Conservation (phyloP, 2,113 vertebrate species). For the Epinephelus cyanopodus region DNA sequence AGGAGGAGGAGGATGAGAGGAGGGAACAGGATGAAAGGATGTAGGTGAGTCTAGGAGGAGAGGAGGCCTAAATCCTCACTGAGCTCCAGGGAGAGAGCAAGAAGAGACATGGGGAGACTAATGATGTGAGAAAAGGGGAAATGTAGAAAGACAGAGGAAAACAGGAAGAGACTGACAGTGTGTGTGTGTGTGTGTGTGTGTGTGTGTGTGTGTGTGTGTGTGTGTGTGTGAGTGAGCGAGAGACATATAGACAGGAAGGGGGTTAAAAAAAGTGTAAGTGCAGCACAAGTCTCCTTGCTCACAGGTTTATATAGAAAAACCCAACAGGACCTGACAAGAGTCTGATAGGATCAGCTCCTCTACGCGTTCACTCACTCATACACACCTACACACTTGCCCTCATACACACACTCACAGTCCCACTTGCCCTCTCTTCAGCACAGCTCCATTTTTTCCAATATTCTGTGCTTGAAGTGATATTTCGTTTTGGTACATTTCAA, state of each 20-base stretch:
- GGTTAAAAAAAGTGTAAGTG: slow-evolving; percentile 42
- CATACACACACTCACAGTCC: slow-evolving; percentile 56
- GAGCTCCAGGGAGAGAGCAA: slow-evolving; percentile 62
- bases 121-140: slow-evolving; percentile 67
- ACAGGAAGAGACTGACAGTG: slow-evolving; percentile 36
- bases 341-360: slow-evolving; percentile 68
- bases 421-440: slow-evolving; percentile 63
- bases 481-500: slow-evolving; percentile 59
- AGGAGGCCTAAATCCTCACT: slow-evolving; percentile 72
- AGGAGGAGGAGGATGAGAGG: slow-evolving; percentile 30
- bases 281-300: slow-evolving; percentile 47
- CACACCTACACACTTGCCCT: slow-evolving; percentile 59
- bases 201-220: not conserved
- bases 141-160: slow-evolving; percentile 44
- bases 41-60: slow-evolving; percentile 73
- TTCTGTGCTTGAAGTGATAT: slow-evolving; percentile 59
- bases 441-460: slow-evolving; percentile 58
- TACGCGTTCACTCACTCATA: slow-evolving; percentile 56
- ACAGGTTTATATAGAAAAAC: slow-evolving; percentile 48
- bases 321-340: slow-evolving; percentile 64
- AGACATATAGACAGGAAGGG: slow-evolving; percentile 25
- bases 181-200: slow-evolving; percentile 22
- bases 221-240: not conserved
- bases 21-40: slow-evolving; percentile 71
- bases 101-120: slow-evolving; percentile 55